Evolutionary conservation across 2,797 vertebrate genomes (phyloP), one percentile per base, ranked within the genome.

Genomic region (Liparis tanakae): DNA sequence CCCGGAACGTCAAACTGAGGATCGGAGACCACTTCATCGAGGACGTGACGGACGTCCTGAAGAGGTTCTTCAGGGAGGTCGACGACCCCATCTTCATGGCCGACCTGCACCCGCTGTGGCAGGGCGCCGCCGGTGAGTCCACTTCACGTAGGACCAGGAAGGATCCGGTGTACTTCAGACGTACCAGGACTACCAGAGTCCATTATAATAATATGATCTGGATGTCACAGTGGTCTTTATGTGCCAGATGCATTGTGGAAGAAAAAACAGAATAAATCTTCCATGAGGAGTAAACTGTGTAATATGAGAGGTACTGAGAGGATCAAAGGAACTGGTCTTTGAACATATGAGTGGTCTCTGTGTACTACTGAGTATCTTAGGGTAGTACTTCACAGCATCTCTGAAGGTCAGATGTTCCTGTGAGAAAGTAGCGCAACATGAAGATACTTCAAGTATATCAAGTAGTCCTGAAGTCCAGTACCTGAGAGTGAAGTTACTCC

Each of bases 21-120:
- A 98, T 97, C 34, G 96, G 94, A 1, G 97, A 99, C 85, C 96
- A 99, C 93, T 99, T 98, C 83, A 97, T 99, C 0, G 98, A 99
- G 83, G 98, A 99, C 0, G 98, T 99, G 82, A 99, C 98, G 0
- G 97, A 99, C 0, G 97, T 98, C 3, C 93, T 99, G 15, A 99
- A 99, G 90, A 95, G 98, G 87, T 99, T 99, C 92, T 99, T 99
- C 91, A 94, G 98, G 1, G 98, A 99, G 87, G 92, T 99, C 0
- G 96, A 98, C 2, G 97, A 99, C 82, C 97, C 96, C 0, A 84
- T 99, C 85, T 98, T 98, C 87, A 97, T 97, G 90, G 93, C 92
- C 5, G 95, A 97, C 72, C 92, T 98, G 50, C 96, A 98, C 75
- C 94, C 95, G 0, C 94, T 96, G 74, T 99, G 98, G 98, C 96